Evolutionary conservation across 2,113 vertebrate genomes (phyloP), one percentile per base, ranked within the genome.

Genomic region (Notarius lentiginosus): DNA sequence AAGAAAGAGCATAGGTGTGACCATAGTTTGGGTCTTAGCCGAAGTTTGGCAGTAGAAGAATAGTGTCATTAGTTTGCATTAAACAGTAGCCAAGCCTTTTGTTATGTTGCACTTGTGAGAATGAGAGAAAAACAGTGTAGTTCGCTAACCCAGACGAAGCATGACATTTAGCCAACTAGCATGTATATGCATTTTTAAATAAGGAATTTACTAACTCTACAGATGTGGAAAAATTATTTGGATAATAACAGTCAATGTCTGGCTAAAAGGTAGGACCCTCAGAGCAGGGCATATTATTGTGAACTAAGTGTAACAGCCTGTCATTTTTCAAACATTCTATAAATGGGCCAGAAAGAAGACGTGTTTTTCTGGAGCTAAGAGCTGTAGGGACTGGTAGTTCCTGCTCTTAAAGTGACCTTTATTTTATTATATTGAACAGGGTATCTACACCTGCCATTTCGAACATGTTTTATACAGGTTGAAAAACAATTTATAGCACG

Each of bases 401-500:
- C 10, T 65, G 24, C 66, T 70, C 66, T 70, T 70, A 76, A 49
- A 76, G 73, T 77, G 73, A 76, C 47, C 30, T n/a, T 77, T 53
- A 51, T 76, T 77, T 49, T 53, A 12, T 11, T 51, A 51, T 22
- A 76, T 34, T 24, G 20, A 76, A 27, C 88, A 91, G 73, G 89
- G 89, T 89, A 81, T 81, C 89, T 84, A 72, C 79, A 30, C 8
- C 22, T 65, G 60, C 20, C 80, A 53, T 53, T 85, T 84, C 10
- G 12, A 34, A 34, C 47, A 60, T 56, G 58, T 20, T 88, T 92
- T 84, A 90, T 88, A 87, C 41, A 84, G 63, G 87, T 90, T 89
- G 84, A 91, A 76, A 68, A 81, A 51, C 10, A 41, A 86, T 87
- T 86, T 63, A 63, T 73, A 2, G 47, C 75, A 89, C 89, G 89